Percentiles rank a stretch among this genome's conserved stretches.
Evolutionary conservation across 2,797 vertebrate genomes (phyloP).

Genomic region (Melanotaenia parkinsoni): DNA sequence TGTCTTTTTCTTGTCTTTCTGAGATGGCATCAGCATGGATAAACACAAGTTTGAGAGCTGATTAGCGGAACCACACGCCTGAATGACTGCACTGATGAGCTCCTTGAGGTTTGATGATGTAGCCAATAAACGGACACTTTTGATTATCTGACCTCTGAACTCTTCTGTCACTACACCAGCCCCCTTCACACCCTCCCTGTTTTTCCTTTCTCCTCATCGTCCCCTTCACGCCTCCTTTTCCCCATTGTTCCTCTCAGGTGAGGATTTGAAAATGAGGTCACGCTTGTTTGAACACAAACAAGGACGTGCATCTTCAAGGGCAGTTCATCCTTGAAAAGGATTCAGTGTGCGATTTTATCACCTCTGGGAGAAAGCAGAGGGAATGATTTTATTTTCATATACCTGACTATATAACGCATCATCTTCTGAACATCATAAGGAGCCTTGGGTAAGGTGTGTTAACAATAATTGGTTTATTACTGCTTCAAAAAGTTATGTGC

Average conservation of each 20-base stretch:
- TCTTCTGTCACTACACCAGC: slow-evolving; percentile 54
- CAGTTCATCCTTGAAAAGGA: slow-evolving; percentile 49
- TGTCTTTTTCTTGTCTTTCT: slow-evolving; percentile 53
- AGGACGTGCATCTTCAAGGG: slow-evolving; percentile 56
- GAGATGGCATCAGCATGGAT: slow-evolving; percentile 83
- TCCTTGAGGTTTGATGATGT: slow-evolving; percentile 89
- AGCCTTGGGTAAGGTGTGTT: background rate
- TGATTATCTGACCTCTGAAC: slow-evolving; percentile 91
- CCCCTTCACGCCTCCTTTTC: slow-evolving; percentile 59
- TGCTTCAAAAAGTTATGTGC: slow-evolving; percentile 38
- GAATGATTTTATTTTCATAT: slow-evolving; percentile 10
- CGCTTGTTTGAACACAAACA: slow-evolving; percentile 70
- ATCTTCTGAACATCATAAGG: slow-evolving; percentile 2
- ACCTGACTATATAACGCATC: slow-evolving; percentile 9
- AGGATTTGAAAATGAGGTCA: slow-evolving; percentile 71
- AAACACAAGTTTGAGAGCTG: slow-evolving; percentile 86
- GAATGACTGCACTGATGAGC: slow-evolving; percentile 87
- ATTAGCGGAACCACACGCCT: slow-evolving; percentile 87
- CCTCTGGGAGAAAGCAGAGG: slow-evolving; percentile 8
- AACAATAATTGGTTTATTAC: background rate
- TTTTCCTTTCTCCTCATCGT: slow-evolving; percentile 57
- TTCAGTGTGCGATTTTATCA: slow-evolving; percentile 19
- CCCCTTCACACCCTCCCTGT: slow-evolving; percentile 43
- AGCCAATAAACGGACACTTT: slow-evolving; percentile 90
- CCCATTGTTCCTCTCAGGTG: slow-evolving; percentile 68